Base-by-base conservation (phyloP, 2,888 invertebrate genomes). In the Dolomedes plantarius region DNA sequence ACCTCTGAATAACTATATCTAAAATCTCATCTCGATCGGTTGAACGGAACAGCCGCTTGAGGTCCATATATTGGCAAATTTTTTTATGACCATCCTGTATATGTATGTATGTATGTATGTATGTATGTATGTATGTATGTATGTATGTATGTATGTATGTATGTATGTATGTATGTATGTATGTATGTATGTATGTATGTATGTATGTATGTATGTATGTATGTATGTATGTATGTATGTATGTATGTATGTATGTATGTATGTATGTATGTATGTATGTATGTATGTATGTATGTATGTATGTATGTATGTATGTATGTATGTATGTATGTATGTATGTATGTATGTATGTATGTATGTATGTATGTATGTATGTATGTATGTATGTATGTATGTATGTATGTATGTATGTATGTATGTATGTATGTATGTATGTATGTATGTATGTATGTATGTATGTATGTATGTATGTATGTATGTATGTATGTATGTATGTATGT, bases 221-320 rank as follows among this genome's bases (percentile, higher is more conserved):
- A 36, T 36, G 36, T 7, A 36, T 36, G 36, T 36, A 36, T 36
- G 36, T 36, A 36, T 36, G 36, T 36, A 36, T 36, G 46, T 46
- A 46, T 46, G 46, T 46, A 46, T 46, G 46, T 46, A 46, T 46
- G 46, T 11, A 46, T 16, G 46, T 46, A 46, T 46, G 46, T 46
- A 46, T 46, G 46, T 46, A 16, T 46, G 16, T 11, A 16, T 46
- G 16, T 46, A 16, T 46, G 16, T 46, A 16, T 46, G 16, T 46
- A 16, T 46, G 16, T 46, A 16, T 46, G 16, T 46, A 16, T 46
- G 16, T 16, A 16, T 46, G 16, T 16, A 16, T 16, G 16, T 9
- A 2, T 16, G 16, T 46, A 2, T 46, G 2, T 9, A 2, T 46
- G 9, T 11, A 36, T 11, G 16, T 46, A 46, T 46, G 16, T 16